Evolutionary conservation across 2,797 vertebrate species (phyloP).

Genomic region (Eidolon dupreanum): DNA sequence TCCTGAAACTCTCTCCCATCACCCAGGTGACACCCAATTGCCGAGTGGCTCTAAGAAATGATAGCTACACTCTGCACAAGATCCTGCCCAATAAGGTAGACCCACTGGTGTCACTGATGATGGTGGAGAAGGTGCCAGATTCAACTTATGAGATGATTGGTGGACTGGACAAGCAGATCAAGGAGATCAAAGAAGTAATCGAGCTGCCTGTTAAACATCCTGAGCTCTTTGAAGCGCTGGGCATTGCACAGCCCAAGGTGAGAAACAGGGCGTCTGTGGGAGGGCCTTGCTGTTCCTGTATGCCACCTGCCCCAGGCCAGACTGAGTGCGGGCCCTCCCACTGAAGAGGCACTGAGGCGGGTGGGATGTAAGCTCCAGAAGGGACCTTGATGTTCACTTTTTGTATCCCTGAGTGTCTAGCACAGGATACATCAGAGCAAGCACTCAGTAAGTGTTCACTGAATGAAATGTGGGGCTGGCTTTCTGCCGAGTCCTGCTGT

Average conservation of each 20-base stretch:
- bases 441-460: neutral
- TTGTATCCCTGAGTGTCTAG: neutral
- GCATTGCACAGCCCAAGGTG: slow-evolving; percentile 98
- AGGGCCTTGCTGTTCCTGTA: fast-evolving
- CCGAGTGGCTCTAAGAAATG: slow-evolving; percentile 96
- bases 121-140: slow-evolving; percentile 99
- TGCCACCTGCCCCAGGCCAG: neutral
- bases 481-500: neutral
- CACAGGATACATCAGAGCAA: neutral
- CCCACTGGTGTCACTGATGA: slow-evolving; percentile 98
- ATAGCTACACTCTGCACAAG: slow-evolving; percentile 99
- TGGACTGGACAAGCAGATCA: slow-evolving; percentile 98
- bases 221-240: slow-evolving; percentile 97
- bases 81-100: slow-evolving; percentile 99
- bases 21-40: slow-evolving; percentile 98
- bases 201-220: slow-evolving; percentile 99
- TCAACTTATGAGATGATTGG: slow-evolving; percentile 99
- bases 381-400: neutral
- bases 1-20: neutral
- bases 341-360: neutral
- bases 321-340: neutral
- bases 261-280: slow-evolving; percentile 39
- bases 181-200: slow-evolving; percentile 99
- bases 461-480: slow-evolving; percentile 8
- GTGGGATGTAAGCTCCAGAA: neutral